Conservation (phyloP, 2,888 invertebrate genomes). For the Craniophora ligustri region DNA sequence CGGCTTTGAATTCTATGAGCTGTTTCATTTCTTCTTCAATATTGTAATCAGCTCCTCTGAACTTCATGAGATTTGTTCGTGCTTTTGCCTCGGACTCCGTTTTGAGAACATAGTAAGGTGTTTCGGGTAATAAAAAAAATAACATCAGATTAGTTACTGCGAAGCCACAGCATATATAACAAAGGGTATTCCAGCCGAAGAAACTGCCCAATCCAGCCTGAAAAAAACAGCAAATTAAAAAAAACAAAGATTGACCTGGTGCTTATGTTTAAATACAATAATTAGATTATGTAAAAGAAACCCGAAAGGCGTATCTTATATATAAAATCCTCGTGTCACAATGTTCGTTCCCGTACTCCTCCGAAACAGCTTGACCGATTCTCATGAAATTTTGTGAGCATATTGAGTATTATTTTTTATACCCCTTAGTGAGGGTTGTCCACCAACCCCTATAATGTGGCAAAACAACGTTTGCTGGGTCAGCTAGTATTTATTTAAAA, state of each 20-base stretch:
- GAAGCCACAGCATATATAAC: constrained; percentile 56
- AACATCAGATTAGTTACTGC: constrained; percentile 46
- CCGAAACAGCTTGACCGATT: no score
- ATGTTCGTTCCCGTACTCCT: no score
- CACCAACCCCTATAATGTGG: no score
- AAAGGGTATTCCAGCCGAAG: constrained; percentile 63
- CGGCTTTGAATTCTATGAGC: constrained; percentile 66
- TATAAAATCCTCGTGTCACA: no score
- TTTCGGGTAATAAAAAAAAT: constrained; percentile 63
- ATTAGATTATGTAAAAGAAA: no score
- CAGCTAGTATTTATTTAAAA: no score
- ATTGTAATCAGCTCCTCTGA: constrained; percentile 62
- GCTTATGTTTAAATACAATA: no score
- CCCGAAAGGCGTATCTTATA: no score
- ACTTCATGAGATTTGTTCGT: constrained; percentile 52
- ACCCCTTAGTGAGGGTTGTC: no score
- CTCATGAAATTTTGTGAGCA: no score
- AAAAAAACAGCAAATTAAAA: constrained; percentile 16
- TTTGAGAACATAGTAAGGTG: constrained; percentile 70
- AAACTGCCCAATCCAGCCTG: constrained; percentile 66
- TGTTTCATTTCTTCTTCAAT: constrained; percentile 64
- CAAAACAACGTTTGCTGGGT: no score
- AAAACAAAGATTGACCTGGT: background rate
- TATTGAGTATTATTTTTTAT: no score
- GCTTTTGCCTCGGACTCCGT: constrained; percentile 51